Percentiles rank a stretch among this genome's conserved stretches.
phyloP scores from a whole-genome alignment of 2,888 invertebrate species.

The Lingula anatina region DNA sequence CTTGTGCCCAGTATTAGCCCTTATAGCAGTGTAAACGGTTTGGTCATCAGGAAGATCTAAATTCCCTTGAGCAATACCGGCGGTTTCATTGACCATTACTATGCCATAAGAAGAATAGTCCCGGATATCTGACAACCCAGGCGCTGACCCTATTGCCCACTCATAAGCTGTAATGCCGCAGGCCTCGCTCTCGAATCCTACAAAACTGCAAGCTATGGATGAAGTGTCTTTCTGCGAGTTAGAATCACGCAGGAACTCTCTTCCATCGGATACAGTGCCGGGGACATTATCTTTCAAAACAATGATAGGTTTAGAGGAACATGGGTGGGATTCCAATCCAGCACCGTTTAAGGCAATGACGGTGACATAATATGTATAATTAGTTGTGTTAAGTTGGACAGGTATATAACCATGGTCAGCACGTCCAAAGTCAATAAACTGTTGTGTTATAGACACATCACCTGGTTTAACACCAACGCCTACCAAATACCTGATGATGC shows the following conservation, averaged over 20 bases:
- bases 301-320: constrained; percentile 14
- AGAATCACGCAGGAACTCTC: constrained; percentile 14
- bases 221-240: constrained; percentile 19
- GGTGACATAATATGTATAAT: constrained; percentile 12
- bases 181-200: constrained; percentile 27
- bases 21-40: constrained; percentile 20
- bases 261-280: constrained; percentile 25
- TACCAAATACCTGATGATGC: constrained; percentile 13
- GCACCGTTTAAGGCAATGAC: constrained; percentile 21
- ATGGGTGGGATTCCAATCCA: constrained; percentile 12
- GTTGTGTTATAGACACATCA: constrained; percentile 4
- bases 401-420: neutral
- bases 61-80: constrained; percentile 26
- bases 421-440: constrained; percentile 7
- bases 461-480: constrained; percentile 15
- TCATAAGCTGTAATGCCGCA: constrained; percentile 27
- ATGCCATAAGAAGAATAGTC: constrained; percentile 26
- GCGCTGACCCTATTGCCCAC: constrained; percentile 25
- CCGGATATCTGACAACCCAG: constrained; percentile 22
- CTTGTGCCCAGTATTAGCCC: constrained; percentile 23
- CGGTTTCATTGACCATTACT: constrained; percentile 21
- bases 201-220: constrained; percentile 25
- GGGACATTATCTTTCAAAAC: constrained; percentile 21
- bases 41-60: constrained; percentile 18
- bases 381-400: neutral